Evolutionary conservation across 2,888 invertebrate species (phyloP).

Genomic region (Sepiola atlantica): DNA sequence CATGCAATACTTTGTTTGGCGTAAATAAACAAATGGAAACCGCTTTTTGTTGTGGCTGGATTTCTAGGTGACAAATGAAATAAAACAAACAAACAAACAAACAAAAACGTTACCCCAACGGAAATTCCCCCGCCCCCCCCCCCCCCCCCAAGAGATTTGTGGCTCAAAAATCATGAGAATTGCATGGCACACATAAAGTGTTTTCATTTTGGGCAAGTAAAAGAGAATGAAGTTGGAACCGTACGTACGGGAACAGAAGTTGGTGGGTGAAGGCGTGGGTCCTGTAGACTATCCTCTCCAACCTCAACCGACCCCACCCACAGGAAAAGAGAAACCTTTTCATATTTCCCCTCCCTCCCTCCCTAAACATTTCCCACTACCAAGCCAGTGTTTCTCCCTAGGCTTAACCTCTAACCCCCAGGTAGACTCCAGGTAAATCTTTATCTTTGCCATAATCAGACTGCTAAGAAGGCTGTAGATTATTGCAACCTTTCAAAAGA

Average conservation of each 20-base stretch:
- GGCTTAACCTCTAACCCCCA: background rate
- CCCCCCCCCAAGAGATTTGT: background rate
- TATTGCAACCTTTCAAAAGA: constrained; percentile 12
- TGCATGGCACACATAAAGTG: constrained; percentile 2
- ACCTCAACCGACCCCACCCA: background rate
- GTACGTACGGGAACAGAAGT: background rate
- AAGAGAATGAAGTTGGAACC: background rate
- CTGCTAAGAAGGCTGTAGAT: constrained; percentile 19
- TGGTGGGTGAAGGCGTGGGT: background rate
- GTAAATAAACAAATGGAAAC: constrained; percentile 6
- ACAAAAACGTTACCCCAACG: too few species aligned
- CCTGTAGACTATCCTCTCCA: constrained; percentile 16
- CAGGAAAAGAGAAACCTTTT: background rate
- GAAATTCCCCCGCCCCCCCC: background rate
- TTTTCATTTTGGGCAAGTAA: background rate
- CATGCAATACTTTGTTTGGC: background rate
- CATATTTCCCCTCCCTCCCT: background rate
- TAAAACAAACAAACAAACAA: background rate
- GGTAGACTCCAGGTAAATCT: constrained; percentile 32
- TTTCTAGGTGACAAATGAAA: background rate
- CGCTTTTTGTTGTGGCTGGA: background rate
- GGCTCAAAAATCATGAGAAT: constrained; percentile 22
- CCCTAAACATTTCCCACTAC: too few species aligned
- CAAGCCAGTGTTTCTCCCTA: background rate
- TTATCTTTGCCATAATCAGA: background rate